A percentile compares a stretch with the other conserved stretches of the same genome.
Evolutionary conservation across 1,140 invertebrate genomes (phyloP).

Genomic region (Euglossa dilemma): DNA sequence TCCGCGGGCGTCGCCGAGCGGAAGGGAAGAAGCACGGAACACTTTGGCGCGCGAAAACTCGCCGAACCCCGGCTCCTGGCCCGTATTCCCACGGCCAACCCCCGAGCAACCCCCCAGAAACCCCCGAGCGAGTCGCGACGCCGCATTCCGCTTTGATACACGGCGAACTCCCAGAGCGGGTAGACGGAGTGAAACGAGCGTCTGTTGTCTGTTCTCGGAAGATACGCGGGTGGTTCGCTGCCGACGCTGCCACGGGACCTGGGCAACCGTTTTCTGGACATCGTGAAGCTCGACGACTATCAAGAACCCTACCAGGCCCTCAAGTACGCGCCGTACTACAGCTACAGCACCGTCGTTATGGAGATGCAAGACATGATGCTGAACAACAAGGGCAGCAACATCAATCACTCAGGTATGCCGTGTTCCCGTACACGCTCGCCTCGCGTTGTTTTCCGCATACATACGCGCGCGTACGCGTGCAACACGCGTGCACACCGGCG

Average conservation of each 20-base stretch:
- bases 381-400: slow-evolving; percentile 83
- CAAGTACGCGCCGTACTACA: slow-evolving; percentile 90
- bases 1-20: not conserved
- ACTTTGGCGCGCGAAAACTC: not conserved
- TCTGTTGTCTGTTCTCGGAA: slow-evolving; percentile 51
- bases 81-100: not conserved
- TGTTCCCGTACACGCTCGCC: slow-evolving; percentile 43
- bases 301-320: slow-evolving; percentile 91
- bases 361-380: slow-evolving; percentile 88
- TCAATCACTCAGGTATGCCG: slow-evolving; percentile 80
- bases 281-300: slow-evolving; percentile 88
- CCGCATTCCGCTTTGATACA: not conserved
- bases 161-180: not conserved
- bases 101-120: not conserved
- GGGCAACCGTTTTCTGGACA: slow-evolving; percentile 80
- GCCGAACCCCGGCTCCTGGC: no score
- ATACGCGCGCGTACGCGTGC: not conserved
- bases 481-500: not conserved
- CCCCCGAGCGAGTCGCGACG: not conserved
- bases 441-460: slow-evolving; percentile 14
- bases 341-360: slow-evolving; percentile 90
- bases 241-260: slow-evolving; percentile 80
- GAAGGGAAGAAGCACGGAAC: not conserved
- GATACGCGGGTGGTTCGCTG: slow-evolving; percentile 83
- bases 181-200: not conserved